phyloP scores from a whole-genome alignment of 1,140 invertebrate genomes.

The Druon quercuslanigerum region DNA sequence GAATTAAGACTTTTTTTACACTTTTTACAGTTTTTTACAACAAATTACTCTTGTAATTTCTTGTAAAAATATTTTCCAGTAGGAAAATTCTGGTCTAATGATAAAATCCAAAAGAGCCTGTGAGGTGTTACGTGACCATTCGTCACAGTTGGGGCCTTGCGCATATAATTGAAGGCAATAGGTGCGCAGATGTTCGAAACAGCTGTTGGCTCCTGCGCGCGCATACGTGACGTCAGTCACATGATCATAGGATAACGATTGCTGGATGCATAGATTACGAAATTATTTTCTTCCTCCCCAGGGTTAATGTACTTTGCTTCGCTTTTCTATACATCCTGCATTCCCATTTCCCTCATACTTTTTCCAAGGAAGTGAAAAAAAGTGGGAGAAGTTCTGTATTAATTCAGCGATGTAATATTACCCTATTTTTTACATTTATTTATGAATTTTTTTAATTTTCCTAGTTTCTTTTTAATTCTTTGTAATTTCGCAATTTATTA shows the following conservation, averaged over 20 bases:
- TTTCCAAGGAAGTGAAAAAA: background rate
- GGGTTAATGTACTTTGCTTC: slow-evolving; percentile 42
- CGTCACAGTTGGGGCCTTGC: slow-evolving; percentile 52
- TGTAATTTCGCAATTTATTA: no score
- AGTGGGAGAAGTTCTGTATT: no score
- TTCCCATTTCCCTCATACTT: background rate
- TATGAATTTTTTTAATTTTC: no score
- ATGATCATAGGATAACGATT: slow-evolving; percentile 42
- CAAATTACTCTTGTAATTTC: no score
- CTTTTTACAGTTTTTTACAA: no score
- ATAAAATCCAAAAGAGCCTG: background rate
- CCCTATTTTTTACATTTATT: no score
- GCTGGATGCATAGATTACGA: slow-evolving; percentile 53
- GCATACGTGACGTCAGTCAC: slow-evolving; percentile 53
- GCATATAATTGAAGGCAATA: slow-evolving; percentile 50
- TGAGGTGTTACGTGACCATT: slow-evolving; percentile 39
- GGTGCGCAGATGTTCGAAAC: slow-evolving; percentile 52
- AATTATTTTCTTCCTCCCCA: slow-evolving; percentile 40
- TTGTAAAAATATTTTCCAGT: no score
- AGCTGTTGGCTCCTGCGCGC: slow-evolving; percentile 49
- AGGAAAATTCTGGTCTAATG: no score
- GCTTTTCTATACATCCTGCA: background rate
- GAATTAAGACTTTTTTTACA: no score
- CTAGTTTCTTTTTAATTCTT: no score
- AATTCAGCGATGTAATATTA: no score